phyloP scores from a whole-genome alignment of 2,888 invertebrate species.

The Corbicula japonica region DNA sequence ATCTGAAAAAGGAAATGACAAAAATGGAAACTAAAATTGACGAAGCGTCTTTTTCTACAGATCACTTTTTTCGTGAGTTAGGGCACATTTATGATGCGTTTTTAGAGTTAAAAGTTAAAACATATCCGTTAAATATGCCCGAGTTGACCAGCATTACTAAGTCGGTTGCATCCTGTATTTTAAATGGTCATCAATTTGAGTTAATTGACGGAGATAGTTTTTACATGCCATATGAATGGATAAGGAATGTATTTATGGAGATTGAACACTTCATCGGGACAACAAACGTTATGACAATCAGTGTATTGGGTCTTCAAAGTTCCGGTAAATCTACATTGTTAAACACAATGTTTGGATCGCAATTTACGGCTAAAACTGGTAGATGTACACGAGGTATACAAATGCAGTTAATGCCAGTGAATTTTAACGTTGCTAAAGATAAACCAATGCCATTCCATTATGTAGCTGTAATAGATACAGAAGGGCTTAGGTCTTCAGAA shows the following conservation, averaged over 20 bases:
- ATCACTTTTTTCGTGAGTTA: constrained; percentile 43
- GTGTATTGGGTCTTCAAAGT: constrained; percentile 55
- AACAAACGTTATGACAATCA: constrained; percentile 16
- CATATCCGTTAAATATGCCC: background rate
- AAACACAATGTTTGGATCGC: constrained; percentile 54
- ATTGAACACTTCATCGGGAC: background rate
- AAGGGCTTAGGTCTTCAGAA: constrained; percentile 45
- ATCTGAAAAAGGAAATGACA: background rate
- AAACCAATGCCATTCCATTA: background rate
- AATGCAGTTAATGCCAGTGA: constrained; percentile 36
- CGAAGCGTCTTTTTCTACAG: constrained; percentile 27
- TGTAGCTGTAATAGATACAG: constrained; percentile 35
- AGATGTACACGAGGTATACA: constrained; percentile 56
- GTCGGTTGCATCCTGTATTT: constrained; percentile 10
- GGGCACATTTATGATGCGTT: constrained; percentile 43
- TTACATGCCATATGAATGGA: constrained; percentile 35
- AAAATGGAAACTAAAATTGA: constrained; percentile 8
- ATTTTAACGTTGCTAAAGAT: too few relatives aligned
- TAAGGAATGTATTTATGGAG: constrained; percentile 16
- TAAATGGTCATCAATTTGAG: constrained; percentile 38
- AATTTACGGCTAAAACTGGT: constrained; percentile 54
- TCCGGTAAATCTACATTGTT: constrained; percentile 61
- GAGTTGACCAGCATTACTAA: constrained; percentile 3
- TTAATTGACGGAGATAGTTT: constrained; percentile 46
- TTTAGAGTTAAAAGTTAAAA: background rate